Base-by-base conservation (phyloP, 2,888 invertebrate species). In the Dryadula phaetusa region DNA sequence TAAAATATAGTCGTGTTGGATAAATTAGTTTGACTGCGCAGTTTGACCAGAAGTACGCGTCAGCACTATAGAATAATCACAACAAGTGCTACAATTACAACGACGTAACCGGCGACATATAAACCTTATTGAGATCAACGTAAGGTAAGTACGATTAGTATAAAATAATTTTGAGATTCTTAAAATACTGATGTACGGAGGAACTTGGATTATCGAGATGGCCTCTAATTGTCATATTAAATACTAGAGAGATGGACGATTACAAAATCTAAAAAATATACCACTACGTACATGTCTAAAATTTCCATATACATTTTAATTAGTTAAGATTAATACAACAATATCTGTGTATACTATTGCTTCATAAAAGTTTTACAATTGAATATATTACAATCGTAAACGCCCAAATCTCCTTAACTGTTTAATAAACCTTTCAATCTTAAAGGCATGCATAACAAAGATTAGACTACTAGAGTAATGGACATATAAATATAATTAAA, bases 111-210 rank as follows among this genome's bases (percentile, higher is more conserved):
- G 32, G 22, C 32, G 44, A 34, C 34, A 16, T 12, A 40, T 44
- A 64, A 44, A 56, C 32, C 58, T 37, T 63, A 64, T 54, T 67
- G 67, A 67, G 67, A 67, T 64, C 67, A 67, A 63, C 49, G 56
- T 64, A 70, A 61, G 49, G 42, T 68, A 42, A 53, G 58, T 61
- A 64, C 32, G 37, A 16, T 34, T 46, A 58, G 44, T 66, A 54
- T 58, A 40, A 62, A 46, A 34, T 64, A 64, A 69, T 66, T 64
- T 69, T 42, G 70, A 70, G 68, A 69, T 68, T 69, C 70, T 54
- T 69, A 67, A 53, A 72, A 72, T 72, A 70, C 72, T 72, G 72
- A 69, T 67, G 64, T 44, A 62, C 66, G 20, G 47, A 72, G 72
- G 70, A 72, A 70, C 72, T 72, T 69, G 56, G 53, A 58, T 72